Evolutionary conservation across 2,113 vertebrate species (phyloP), one percentile per base, ranked within the genome.

Genomic region (Microcebus griseorufus): DNA sequence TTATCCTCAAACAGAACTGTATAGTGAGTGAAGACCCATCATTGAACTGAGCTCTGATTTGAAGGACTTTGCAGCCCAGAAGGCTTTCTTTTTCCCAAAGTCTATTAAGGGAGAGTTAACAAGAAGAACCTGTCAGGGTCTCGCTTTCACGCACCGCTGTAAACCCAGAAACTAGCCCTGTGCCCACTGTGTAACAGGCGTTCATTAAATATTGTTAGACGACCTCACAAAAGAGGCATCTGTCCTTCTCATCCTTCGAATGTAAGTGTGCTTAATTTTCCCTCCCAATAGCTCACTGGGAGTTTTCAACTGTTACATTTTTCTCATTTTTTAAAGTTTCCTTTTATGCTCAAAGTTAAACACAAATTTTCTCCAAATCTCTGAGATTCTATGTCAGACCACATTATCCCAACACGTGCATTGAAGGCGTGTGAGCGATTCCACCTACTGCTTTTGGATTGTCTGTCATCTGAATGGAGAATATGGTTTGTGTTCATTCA

Each of bases 301-400:
- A 79, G 1, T 73, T 92, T 93, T 70, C 17, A 58, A 29, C 4
- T 42, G 29, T 62, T 29, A 53, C 11, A 20, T 84, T 82, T 82
- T 88, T 75, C 45, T 88, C 34, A 22, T 83, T 72, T 93, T 86
- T 88, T 37, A 60, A 94, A 39, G 39, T 89, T 91, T 88, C 27
- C 9, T 60, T 80, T 69, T 86, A 12, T 37, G 62, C 27, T 73
- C 20, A 64, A 70, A 73, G 42, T 60, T 25, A 83, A 82, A 78
- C 51, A 69, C 11, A 93, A 88, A 92, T 93, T 65, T 22, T 86
- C 25, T 85, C 73, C 69, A 45, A 20, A 67, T 92, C 25, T 32
- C 53, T 67, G 23, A 39, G 39, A 39, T 79, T 76, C 82, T 93
- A 32, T 75, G 12, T 90, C 9, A 13, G 34, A 48, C 32, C 34